Evolutionary conservation across 1,140 invertebrate genomes (phyloP).

Genomic region (Formica selysi): DNA sequence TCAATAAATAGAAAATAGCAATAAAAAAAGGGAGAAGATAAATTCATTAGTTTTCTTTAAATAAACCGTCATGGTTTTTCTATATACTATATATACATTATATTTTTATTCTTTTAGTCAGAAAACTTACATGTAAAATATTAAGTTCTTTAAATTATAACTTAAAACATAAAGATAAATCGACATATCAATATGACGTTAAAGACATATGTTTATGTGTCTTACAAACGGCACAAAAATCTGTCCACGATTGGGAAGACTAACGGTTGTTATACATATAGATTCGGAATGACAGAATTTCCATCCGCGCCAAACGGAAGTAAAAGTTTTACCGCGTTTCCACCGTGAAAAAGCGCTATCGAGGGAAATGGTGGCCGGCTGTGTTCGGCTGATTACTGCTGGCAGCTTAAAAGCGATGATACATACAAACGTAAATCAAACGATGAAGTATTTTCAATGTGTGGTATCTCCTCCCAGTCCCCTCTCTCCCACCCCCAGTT

Average conservation of each 20-base stretch:
- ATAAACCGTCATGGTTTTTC: too few relatives aligned
- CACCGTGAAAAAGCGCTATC: constrained; percentile 58
- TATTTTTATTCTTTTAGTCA: background rate
- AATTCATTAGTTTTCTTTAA: too few relatives aligned
- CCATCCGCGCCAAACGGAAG: constrained; percentile 41
- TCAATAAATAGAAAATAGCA: too few relatives aligned
- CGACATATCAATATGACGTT: background rate
- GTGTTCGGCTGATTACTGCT: constrained; percentile 58
- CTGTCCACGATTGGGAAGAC: constrained; percentile 17
- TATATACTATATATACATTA: background rate
- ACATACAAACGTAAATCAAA: constrained; percentile 64
- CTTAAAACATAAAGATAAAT: background rate
- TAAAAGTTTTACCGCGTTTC: constrained; percentile 60
- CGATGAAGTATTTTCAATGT: constrained; percentile 61
- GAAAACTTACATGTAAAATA: background rate
- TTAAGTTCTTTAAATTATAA: background rate
- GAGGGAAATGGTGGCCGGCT: constrained; percentile 51
- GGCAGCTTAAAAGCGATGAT: constrained; percentile 63
- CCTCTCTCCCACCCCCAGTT: background rate
- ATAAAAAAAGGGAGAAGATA: too few relatives aligned
- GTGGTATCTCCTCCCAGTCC: background rate
- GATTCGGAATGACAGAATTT: constrained; percentile 52
- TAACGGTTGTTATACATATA: constrained; percentile 47
- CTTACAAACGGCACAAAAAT: constrained; percentile 23
- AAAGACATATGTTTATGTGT: constrained; percentile 27